Evolutionary conservation across 2,113 vertebrate species (phyloP).

Genomic region (Dicentrarchus labrax): DNA sequence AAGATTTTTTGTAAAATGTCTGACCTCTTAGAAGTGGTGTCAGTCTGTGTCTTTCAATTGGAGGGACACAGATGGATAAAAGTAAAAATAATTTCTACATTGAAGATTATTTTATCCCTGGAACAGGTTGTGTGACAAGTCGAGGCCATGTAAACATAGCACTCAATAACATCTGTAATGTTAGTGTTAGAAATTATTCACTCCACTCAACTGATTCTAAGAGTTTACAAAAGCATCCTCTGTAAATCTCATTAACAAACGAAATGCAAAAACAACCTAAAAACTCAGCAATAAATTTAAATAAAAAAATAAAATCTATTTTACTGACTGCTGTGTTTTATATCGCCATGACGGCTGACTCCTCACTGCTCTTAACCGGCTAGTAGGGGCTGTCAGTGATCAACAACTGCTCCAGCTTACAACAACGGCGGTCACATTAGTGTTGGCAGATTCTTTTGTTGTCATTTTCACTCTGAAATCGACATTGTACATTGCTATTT

Average conservation of each 20-base stretch:
- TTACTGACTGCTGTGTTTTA: too few relatives aligned
- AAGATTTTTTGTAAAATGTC: background rate
- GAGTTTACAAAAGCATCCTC: background rate
- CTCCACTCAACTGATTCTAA: background rate
- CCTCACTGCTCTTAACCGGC: too few relatives aligned
- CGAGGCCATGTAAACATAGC: background rate
- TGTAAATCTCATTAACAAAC: background rate
- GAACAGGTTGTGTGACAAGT: background rate
- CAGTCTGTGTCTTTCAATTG: background rate
- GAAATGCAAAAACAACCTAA: too few relatives aligned
- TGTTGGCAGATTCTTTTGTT: too few relatives aligned
- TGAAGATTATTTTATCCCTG: constrained; percentile 1
- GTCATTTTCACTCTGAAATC: too few relatives aligned
- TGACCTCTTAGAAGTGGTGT: background rate
- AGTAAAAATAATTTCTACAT: background rate
- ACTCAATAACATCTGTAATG: background rate
- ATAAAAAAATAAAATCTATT: too few relatives aligned
- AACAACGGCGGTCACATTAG: too few relatives aligned
- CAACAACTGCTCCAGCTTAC: too few relatives aligned
- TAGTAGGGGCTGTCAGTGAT: too few relatives aligned
- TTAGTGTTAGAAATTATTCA: background rate
- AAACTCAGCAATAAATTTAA: background rate
- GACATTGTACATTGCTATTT: too few relatives aligned
- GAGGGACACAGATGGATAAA: constrained; percentile 4
- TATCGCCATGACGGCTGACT: too few relatives aligned